phyloP scores from a whole-genome alignment of 1,140 invertebrate genomes.

The Caenorhabditis latens region DNA sequence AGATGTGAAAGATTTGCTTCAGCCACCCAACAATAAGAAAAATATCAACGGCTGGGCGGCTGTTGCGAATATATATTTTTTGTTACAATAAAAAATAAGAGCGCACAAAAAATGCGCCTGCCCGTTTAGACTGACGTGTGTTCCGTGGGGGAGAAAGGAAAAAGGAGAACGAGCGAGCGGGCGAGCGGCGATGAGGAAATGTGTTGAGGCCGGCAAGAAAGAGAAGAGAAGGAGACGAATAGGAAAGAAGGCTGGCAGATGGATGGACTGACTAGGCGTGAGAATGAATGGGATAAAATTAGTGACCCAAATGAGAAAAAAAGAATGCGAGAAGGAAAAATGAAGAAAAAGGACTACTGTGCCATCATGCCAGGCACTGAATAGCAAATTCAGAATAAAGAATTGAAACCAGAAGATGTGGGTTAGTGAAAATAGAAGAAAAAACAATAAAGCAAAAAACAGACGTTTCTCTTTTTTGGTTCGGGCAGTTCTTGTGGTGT shows the following conservation, averaged over 20 bases:
- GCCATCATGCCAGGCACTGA: not conserved
- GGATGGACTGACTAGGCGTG: conserved; percentile 23
- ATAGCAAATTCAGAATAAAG: conserved; percentile 1
- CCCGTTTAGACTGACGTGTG: not conserved
- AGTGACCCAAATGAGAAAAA: conserved; percentile 36
- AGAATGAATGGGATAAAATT: conserved; percentile 53
- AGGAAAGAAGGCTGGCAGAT: not conserved
- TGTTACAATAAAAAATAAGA: not conserved
- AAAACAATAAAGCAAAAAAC: not conserved
- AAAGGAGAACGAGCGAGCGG: not conserved
- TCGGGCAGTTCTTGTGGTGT: not conserved
- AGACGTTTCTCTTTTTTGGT: conserved; percentile 11
- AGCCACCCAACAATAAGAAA: conserved; percentile 14
- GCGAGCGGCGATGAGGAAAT: not conserved
- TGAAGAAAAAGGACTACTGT: conserved; percentile 22
- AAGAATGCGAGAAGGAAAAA: not conserved
- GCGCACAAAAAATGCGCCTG: not conserved
- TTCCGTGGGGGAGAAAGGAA: not conserved
- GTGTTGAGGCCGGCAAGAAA: not conserved
- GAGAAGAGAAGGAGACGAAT: not conserved
- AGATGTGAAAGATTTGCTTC: not conserved
- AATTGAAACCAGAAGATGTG: conserved; percentile 5
- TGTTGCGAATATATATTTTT: not conserved
- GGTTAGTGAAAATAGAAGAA: not conserved
- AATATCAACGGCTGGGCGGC: not conserved